A percentile compares a stretch with the other conserved stretches of the same genome.
These are phyloP conservation scores for Nemopilema nomurai DNA, from an alignment of 30 jellyfish, hydroid and myxozoan species.

Conservation along the genomic window DNA sequence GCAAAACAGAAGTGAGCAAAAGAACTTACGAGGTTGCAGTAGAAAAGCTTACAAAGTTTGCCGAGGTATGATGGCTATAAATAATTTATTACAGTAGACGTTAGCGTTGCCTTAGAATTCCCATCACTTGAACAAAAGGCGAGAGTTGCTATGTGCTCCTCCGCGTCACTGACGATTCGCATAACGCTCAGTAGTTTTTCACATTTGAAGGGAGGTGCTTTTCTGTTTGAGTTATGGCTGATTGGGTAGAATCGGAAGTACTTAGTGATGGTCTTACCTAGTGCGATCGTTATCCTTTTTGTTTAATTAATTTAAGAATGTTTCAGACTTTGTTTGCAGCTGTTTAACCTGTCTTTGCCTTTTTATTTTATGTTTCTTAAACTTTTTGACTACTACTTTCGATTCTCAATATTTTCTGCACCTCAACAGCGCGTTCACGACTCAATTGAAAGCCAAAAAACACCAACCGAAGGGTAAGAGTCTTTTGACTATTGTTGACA, in stretches of 20 bases:
- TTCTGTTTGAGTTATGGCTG: no score
- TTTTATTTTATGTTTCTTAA: no score
- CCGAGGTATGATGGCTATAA: slow-evolving; percentile 59
- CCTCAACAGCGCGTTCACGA: slow-evolving; percentile 54
- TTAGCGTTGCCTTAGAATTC: not conserved
- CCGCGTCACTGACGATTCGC: no score
- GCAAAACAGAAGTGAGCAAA: slow-evolving; percentile 86
- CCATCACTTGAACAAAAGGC: no score
- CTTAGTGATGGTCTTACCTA: no score
- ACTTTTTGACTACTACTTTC: not conserved
- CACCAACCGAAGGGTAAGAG: slow-evolving; percentile 8
- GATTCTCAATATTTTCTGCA: not conserved
- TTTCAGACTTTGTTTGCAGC: no score
- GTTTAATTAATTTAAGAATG: no score
- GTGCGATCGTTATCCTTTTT: no score
- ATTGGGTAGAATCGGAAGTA: no score
- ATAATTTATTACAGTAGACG: not conserved
- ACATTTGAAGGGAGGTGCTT: no score
- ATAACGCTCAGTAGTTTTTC: not conserved
- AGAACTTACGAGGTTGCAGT: slow-evolving; percentile 91
- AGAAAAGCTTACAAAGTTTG: slow-evolving; percentile 82
- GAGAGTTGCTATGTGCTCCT: no score
- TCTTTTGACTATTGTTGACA: not conserved
- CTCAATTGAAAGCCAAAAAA: slow-evolving; percentile 12
- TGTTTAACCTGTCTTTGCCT: no score